Percentiles rank a stretch among this genome's conserved stretches.
phyloP scores from a whole-genome alignment of 1,140 invertebrate genomes.

The honey bee (Apis mellifera) region DNA sequence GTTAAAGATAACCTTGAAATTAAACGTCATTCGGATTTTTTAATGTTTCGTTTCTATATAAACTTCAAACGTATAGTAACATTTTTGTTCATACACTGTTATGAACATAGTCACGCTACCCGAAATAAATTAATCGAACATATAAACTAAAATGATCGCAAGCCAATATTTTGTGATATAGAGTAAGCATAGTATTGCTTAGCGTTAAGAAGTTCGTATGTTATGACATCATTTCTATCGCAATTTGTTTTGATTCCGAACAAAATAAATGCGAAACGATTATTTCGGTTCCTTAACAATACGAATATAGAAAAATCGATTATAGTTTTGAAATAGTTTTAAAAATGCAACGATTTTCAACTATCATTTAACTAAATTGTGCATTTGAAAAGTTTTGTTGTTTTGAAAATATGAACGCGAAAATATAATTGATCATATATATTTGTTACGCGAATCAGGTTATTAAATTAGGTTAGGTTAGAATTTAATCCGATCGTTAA shows the following conservation, averaged over 20 bases:
- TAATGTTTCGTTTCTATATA: not conserved
- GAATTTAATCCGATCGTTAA: too few relatives aligned
- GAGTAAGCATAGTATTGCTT: constrained; percentile 1
- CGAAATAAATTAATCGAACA: not conserved
- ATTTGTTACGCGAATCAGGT: too few relatives aligned
- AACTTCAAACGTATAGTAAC: not conserved
- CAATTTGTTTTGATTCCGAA: not conserved
- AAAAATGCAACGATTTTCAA: too few relatives aligned
- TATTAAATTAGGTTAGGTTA: too few relatives aligned
- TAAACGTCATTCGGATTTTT: not conserved
- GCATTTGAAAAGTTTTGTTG: too few relatives aligned
- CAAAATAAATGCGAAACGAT: not conserved
- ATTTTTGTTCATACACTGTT: not conserved
- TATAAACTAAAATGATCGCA: not conserved
- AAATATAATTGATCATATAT: too few relatives aligned
- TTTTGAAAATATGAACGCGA: too few relatives aligned
- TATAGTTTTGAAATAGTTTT: not conserved
- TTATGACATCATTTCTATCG: not conserved
- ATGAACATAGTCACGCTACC: too few relatives aligned
- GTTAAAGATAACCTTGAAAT: not conserved
- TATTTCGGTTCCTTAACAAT: not conserved
- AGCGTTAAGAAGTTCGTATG: not conserved
- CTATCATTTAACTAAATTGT: too few relatives aligned
- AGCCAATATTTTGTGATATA: not conserved
- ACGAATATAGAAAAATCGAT: constrained; percentile 11